Conservation (phyloP, 2,797 vertebrate species). For the Melanotaenia nigrans region DNA sequence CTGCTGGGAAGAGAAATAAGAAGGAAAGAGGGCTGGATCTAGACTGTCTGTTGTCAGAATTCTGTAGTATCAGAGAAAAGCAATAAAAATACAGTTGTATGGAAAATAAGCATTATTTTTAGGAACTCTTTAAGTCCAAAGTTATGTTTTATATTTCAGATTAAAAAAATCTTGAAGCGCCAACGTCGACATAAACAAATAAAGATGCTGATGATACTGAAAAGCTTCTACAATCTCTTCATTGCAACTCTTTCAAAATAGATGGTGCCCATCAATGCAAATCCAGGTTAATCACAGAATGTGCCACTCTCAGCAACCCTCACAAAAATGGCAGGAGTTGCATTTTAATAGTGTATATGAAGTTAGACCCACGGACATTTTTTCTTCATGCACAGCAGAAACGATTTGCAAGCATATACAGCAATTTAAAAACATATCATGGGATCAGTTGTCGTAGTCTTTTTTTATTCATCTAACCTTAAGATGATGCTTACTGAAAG, state of each 20-base stretch:
- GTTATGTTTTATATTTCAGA: neutral
- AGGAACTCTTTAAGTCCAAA: neutral
- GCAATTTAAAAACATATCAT: too few species aligned
- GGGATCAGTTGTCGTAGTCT: too few species aligned
- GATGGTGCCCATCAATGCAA: neutral
- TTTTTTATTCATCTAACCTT: too few species aligned
- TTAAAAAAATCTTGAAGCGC: neutral
- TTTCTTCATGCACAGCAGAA: conserved; percentile 4
- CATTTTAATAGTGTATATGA: neutral
- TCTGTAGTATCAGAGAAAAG: neutral
- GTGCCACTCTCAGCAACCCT: neutral
- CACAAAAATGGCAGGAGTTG: neutral
- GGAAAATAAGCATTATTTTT: neutral
- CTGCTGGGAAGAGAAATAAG: too few species aligned
- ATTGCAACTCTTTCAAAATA: neutral
- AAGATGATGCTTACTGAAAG: too few species aligned
- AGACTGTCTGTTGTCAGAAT: neutral
- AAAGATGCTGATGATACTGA: neutral
- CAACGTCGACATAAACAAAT: neutral
- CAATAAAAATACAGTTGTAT: neutral
- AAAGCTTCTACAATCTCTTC: neutral
- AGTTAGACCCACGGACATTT: neutral
- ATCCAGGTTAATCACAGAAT: neutral
- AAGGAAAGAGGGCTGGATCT: too few species aligned
- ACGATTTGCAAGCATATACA: conserved; percentile 3